Evolutionary conservation across 2,888 invertebrate genomes (phyloP), one percentile per base, ranked within the genome.

Genomic region (Drepana falcataria): DNA sequence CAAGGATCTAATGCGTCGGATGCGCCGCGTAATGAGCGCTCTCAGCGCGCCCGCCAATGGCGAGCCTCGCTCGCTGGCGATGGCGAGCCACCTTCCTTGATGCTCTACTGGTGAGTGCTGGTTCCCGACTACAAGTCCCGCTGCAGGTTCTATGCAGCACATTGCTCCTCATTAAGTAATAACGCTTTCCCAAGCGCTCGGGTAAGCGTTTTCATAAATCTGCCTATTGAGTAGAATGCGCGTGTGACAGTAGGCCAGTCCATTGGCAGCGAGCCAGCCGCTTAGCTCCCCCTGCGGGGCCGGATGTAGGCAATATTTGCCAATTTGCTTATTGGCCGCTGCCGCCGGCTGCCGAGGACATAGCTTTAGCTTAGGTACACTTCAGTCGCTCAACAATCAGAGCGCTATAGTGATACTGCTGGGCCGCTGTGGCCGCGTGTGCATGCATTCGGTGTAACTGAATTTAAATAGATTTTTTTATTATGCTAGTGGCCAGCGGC

Each of bases 1-100:
- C 77, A 75, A 79, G 73, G 75, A 77, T 83, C 83, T 83, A 83
- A 83, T 79, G 81, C 75, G 76, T 61, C 69, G 64, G 71, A 70
- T 73, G 73, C 66, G 71, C 66, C 68, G 64, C 63, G 78, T 80
- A 79, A 82, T 78, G 80, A 81, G 67, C 71, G 64, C 68, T 70
- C 73, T 74, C 63, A 47, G 44, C 3, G 44, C 44, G 6, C 6
- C n/a, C n/a, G n/a, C n/a, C n/a, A n/a, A n/a, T n/a, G n/a, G n/a
- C n/a, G n/a, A n/a, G n/a, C n/a, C n/a, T n/a, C n/a, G n/a, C n/a
- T n/a, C n/a, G n/a, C n/a, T n/a, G n/a, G n/a, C 21, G 21, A 21
- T 21, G 21, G 21, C 21, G 21, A 21, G 21, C 21, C 21, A 21
- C 21, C 21, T 1, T 21, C 21, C 21, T 21, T 21, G 21, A 21